Conservation (phyloP, 2,113 vertebrate species). For the Recurvirostra avosetta region DNA sequence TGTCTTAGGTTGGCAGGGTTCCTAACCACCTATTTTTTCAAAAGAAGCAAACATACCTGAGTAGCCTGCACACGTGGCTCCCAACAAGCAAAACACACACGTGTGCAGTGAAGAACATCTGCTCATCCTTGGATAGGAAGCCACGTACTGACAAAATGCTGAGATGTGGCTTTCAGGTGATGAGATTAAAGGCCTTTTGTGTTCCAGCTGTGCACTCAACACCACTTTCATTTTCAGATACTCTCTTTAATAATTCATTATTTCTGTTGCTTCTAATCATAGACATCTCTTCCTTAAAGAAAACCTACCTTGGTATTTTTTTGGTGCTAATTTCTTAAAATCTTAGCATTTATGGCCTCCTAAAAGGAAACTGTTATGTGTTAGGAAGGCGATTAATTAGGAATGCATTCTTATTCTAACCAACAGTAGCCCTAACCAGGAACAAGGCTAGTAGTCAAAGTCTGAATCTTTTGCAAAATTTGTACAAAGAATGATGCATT, state of each 20-base stretch:
- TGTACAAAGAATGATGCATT: neutral
- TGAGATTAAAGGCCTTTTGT: neutral
- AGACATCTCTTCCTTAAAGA: neutral
- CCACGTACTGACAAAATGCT: neutral
- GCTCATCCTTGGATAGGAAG: neutral
- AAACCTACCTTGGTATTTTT: neutral
- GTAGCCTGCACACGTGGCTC: neutral
- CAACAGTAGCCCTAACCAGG: neutral
- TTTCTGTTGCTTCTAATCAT: neutral
- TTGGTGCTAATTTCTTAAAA: neutral
- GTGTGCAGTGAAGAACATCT: neutral
- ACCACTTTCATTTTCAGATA: neutral
- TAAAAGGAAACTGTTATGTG: neutral
- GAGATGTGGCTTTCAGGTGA: neutral
- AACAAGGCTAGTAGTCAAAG: neutral
- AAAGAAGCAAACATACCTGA: neutral
- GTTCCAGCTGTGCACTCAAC: neutral
- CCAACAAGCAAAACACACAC: neutral
- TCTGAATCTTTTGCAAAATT: neutral
- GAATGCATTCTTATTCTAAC: neutral
- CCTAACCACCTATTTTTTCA: neutral
- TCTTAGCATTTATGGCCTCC: neutral
- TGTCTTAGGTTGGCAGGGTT: neutral
- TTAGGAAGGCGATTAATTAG: neutral
- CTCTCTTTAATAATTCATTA: neutral